Evolutionary conservation across 2,888 invertebrate genomes (phyloP).

Genomic region (Strigamia transsilvanica): DNA sequence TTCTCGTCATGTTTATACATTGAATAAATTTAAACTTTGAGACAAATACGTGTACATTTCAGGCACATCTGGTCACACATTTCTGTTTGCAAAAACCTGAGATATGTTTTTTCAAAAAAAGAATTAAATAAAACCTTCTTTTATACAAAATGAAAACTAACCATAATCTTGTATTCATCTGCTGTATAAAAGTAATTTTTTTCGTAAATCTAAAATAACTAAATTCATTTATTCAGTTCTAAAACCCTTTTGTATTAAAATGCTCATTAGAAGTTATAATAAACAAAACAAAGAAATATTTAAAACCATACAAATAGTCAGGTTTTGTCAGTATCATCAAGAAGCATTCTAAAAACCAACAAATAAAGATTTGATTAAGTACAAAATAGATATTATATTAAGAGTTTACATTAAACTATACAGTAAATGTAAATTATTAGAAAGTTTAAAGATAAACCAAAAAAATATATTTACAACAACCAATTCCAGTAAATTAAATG

Average conservation of each 20-base stretch:
- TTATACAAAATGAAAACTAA: neutral
- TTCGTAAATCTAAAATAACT: neutral
- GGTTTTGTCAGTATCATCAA: neutral
- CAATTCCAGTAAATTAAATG: neutral
- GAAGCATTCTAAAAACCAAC: neutral
- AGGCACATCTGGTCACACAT: neutral
- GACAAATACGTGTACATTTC: neutral
- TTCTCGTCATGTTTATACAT: neutral
- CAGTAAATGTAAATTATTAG: constrained; percentile 1
- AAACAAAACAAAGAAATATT: neutral
- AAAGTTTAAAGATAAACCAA: neutral
- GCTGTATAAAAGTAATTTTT: neutral
- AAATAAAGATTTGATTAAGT: neutral
- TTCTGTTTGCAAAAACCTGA: neutral
- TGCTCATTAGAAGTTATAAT: no score
- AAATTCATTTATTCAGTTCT: no score
- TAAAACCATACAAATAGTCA: neutral
- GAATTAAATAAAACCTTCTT: neutral
- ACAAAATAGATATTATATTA: neutral
- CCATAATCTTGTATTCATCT: neutral
- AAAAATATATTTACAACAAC: constrained; percentile 7
- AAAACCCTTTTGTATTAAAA: no score
- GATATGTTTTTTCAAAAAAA: neutral
- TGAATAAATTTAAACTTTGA: neutral
- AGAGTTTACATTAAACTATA: constrained; percentile 1